Conservation (phyloP, 2,797 vertebrate species). For the Oreortyx pictus region DNA sequence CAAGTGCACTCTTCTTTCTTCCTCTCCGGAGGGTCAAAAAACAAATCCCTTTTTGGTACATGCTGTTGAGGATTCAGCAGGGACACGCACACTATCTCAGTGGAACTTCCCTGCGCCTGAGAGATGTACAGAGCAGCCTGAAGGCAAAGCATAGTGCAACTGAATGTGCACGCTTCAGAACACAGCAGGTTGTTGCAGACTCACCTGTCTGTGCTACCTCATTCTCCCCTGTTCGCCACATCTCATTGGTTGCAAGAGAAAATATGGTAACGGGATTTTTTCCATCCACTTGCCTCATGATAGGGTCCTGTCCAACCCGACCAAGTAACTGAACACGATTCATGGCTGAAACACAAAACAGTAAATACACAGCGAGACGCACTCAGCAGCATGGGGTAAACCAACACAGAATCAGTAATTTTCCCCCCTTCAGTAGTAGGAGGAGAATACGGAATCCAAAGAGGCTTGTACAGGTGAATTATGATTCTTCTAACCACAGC, state of each 20-base stretch:
- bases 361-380: background rate
- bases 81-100: background rate
- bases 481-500: rapidly evolving
- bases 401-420: background rate
- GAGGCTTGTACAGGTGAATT: background rate
- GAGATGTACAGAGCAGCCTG: background rate
- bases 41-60: background rate
- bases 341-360: constrained; percentile 82
- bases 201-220: constrained; percentile 83
- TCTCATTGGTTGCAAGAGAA: constrained; percentile 96
- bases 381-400: too few relatives aligned
- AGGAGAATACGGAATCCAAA: background rate
- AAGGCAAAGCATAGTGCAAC: background rate
- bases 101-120: background rate
- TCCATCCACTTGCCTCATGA: constrained; percentile 96
- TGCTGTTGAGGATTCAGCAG: background rate
- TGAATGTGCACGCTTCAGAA: background rate
- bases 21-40: background rate
- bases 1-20: background rate
- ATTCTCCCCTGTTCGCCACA: constrained; percentile 92
- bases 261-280: constrained; percentile 98
- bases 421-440: background rate
- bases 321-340: constrained; percentile 95
- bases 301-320: constrained; percentile 96
- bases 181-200: background rate